phyloP scores from a whole-genome alignment of 2,797 vertebrate species.

The Phoeniculus purpureus region DNA sequence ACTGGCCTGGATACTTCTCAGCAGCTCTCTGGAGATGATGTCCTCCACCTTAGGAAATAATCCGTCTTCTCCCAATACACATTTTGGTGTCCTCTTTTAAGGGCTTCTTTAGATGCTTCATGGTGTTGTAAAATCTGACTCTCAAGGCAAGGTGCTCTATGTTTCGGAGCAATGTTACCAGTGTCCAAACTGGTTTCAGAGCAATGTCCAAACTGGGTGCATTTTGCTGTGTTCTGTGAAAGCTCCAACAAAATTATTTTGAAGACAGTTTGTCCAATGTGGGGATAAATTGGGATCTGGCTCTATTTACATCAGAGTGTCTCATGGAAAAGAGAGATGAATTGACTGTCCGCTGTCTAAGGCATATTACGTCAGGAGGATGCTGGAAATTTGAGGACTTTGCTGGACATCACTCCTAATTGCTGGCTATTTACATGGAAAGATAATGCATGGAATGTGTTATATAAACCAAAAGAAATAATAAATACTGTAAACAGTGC shows the following conservation, averaged over 20 bases:
- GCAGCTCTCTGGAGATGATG: not conserved
- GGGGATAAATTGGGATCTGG: not conserved
- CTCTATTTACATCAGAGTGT: not conserved
- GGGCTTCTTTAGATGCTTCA: not conserved
- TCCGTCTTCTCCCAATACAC: not conserved
- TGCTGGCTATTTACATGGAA: not conserved
- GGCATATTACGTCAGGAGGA: not conserved
- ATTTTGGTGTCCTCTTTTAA: not conserved
- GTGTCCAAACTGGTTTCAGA: no score
- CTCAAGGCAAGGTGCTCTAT: not conserved
- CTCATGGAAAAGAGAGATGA: not conserved
- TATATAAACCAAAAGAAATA: slow-evolving; percentile 15
- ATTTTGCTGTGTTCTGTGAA: not conserved
- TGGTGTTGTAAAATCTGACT: not conserved
- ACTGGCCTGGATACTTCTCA: not conserved
- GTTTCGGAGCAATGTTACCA: not conserved
- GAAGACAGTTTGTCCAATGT: not conserved
- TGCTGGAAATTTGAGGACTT: not conserved
- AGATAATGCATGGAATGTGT: not conserved
- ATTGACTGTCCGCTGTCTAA: not conserved
- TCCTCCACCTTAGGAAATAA: not conserved
- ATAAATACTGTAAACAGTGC: not conserved
- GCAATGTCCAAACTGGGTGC: not conserved
- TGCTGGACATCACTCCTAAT: not conserved
- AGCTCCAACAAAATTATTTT: not conserved